A percentile compares a stretch with the other conserved stretches of the same genome.
Conservation (phyloP, 2,888 invertebrate genomes). For the Adelphocoris suturalis region DNA sequence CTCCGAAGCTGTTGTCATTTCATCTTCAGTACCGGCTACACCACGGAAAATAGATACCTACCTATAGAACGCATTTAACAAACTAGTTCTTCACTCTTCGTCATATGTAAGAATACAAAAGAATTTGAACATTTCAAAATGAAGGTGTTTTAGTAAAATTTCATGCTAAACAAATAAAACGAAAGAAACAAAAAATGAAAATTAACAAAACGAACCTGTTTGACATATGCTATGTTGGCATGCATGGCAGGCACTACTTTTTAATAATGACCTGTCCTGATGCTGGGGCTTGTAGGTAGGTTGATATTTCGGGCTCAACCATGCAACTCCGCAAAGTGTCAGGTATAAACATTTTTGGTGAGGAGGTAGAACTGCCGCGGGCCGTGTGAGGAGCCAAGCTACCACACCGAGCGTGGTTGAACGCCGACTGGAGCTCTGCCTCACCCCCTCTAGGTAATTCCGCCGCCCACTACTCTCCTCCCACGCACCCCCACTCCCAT, state of each 20-base stretch:
- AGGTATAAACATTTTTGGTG: constrained; percentile 89
- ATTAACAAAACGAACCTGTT: constrained; percentile 74
- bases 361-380: constrained; percentile 37
- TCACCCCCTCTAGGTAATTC: constrained; percentile 54
- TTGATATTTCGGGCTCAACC: constrained; percentile 96
- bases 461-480: constrained; percentile 68
- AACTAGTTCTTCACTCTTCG: no score
- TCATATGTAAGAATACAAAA: no score
- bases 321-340: constrained; percentile 95
- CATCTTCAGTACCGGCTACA: no score
- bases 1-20: no score
- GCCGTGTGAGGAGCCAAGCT: constrained; percentile 64
- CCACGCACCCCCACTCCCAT: constrained; percentile 44
- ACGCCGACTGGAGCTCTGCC: constrained; percentile 49
- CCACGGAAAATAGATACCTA: no score
- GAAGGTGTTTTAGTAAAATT: not conserved
- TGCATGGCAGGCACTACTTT: constrained; percentile 74
- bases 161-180: constrained; percentile 35
- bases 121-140: not conserved
- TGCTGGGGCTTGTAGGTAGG: constrained; percentile 96
- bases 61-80: no score
- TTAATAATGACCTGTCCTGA: constrained; percentile 90
- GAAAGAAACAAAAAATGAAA: constrained; percentile 49
- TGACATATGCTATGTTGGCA: constrained; percentile 74
- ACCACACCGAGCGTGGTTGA: constrained; percentile 72